A percentile compares a stretch with the other conserved stretches of the same genome.
Conservation (phyloP, 2,797 vertebrate species). For the Sternarchorhynchus goeldii region DNA sequence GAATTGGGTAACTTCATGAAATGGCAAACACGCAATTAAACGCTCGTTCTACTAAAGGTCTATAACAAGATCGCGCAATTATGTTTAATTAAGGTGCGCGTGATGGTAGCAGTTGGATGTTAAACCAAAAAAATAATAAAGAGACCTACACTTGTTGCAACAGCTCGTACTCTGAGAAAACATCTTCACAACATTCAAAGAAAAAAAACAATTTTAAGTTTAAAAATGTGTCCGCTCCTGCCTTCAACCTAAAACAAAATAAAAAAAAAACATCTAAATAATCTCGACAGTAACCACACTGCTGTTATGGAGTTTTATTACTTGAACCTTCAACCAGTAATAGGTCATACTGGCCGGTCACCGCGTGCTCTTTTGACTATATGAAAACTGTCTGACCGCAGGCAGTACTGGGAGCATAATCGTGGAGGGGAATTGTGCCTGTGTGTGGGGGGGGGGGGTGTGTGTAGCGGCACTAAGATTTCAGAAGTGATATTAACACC, state of each 20-base stretch:
- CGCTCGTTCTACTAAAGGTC: conserved; percentile 34
- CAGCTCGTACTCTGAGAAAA: neutral
- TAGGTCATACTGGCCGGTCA: neutral
- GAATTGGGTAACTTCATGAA: conserved; percentile 25
- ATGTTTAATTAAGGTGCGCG: conserved; percentile 34
- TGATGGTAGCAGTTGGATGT: neutral
- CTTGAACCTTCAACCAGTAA: conserved; percentile 5
- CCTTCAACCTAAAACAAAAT: too few species aligned
- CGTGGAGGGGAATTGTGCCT: too few species aligned
- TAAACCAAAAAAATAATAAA: neutral
- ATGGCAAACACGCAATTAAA: conserved; percentile 27
- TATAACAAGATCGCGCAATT: conserved; percentile 32
- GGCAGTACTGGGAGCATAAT: conserved; percentile 33
- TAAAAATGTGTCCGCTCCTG: too few species aligned
- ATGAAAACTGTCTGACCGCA: conserved; percentile 24
- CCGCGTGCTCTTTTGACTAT: conserved; percentile 3
- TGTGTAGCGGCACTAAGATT: neutral
- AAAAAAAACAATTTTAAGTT: too few species aligned
- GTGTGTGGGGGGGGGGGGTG: neutral
- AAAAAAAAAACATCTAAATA: neutral
- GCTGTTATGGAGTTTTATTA: conserved; percentile 1
- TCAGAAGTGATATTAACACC: too few species aligned
- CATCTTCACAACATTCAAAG: too few species aligned
- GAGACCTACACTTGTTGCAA: neutral
- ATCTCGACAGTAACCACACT: too few species aligned